A percentile compares a stretch with the other conserved stretches of the same genome.
Evolutionary conservation across 2,113 vertebrate species (phyloP).

Genomic region (Megalops atlanticus): DNA sequence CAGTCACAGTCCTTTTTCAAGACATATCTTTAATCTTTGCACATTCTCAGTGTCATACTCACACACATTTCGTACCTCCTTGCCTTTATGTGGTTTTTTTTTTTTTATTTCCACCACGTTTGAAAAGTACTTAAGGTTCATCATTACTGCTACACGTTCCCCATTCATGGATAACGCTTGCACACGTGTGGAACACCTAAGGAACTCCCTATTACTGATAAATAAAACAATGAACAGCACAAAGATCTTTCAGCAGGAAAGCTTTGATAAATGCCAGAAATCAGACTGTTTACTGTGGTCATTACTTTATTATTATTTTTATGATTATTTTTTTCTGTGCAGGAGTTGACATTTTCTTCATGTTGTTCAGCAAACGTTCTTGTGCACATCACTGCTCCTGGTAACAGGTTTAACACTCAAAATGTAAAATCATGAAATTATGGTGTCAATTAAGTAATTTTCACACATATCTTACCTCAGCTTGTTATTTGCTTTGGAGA

Average conservation of each 20-base stretch:
- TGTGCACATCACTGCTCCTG: not conserved
- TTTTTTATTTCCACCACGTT: not conserved
- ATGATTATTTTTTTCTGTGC: no score
- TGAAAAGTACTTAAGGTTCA: not conserved
- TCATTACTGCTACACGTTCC: not conserved
- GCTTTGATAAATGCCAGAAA: not conserved
- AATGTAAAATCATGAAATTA: not conserved
- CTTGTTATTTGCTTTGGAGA: not conserved
- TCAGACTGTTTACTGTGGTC: no score
- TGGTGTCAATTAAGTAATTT: not conserved
- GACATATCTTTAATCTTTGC: not conserved
- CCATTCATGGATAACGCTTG: no score
- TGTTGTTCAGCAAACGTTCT: not conserved
- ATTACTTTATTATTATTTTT: no score
- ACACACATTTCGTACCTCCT: no score
- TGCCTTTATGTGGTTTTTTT: no score
- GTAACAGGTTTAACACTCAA: not conserved
- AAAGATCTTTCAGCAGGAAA: no score
- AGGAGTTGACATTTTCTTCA: not conserved
- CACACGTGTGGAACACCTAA: no score
- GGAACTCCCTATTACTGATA: no score
- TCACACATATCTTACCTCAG: not conserved
- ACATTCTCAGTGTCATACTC: no score
- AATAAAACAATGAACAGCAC: no score
- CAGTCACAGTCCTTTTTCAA: no score